Conservation (phyloP, 2,113 vertebrate genomes). For the Pseudonaja textilis region DNA sequence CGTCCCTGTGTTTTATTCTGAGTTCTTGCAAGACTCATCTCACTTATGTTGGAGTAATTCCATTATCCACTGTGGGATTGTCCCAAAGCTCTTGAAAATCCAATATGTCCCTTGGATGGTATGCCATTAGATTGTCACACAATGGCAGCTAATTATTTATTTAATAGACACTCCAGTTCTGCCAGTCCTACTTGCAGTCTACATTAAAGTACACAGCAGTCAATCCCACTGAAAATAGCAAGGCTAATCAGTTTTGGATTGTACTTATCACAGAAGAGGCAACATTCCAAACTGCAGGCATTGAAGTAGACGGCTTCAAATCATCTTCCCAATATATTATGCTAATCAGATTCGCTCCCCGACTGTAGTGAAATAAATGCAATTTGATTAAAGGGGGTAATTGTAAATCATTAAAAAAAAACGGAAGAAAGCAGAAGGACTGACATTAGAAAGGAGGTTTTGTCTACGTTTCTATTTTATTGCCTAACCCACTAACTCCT, state of each 20-base stretch:
- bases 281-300: constrained; percentile 9
- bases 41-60: constrained; percentile 7
- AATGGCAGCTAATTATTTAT: not conserved
- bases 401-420: not conserved
- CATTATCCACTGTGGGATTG: not conserved
- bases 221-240: constrained; percentile 1
- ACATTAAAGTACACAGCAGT: not conserved
- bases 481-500: not conserved
- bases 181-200: not conserved
- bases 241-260: not conserved
- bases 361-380: constrained; percentile 6
- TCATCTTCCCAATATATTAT: constrained; percentile 2
- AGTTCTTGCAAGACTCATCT: not conserved
- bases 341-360: not conserved
- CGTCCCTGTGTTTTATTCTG: not conserved
- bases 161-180: not conserved
- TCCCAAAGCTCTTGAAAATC: constrained; percentile 5
- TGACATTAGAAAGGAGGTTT: not conserved
- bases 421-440: not conserved
- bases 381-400: not conserved
- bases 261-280: not conserved
- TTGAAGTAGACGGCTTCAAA: not conserved
- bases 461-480: not conserved
- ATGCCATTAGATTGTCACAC: not conserved
- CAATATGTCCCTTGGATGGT: not conserved